phyloP scores from a whole-genome alignment of 2,888 invertebrate species.

The Lasius platythorax region DNA sequence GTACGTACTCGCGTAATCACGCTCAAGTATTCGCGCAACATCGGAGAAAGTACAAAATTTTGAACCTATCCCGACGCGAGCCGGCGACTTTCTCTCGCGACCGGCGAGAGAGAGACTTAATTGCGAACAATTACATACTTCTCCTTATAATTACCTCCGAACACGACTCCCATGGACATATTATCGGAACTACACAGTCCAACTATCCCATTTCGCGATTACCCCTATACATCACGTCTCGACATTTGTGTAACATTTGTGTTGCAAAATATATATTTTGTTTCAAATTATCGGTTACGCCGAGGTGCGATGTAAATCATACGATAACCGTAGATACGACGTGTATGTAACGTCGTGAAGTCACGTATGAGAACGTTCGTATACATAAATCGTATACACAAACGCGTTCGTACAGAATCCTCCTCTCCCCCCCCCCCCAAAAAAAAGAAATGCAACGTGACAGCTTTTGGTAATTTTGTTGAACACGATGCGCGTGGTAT shows the following conservation, averaged over 20 bases:
- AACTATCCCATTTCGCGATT: neutral
- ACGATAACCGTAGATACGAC: neutral
- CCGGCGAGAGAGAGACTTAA: conserved; percentile 23
- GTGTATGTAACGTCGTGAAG: neutral
- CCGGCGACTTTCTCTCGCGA: conserved; percentile 53
- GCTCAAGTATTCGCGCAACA: conserved; percentile 11
- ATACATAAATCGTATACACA: neutral
- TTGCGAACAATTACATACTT: conserved; percentile 56
- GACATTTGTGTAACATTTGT: neutral
- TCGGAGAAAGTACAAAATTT: conserved; percentile 68
- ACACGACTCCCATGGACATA: conserved; percentile 6
- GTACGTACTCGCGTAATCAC: neutral
- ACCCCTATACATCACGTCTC: neutral
- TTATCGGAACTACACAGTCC: neutral
- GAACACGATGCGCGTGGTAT: conserved; percentile 26
- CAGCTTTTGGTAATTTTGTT: conserved; percentile 34
- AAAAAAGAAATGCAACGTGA: neutral
- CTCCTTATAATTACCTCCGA: conserved; percentile 39
- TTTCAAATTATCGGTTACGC: neutral
- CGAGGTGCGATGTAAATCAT: neutral
- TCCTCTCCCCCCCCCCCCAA: too few species aligned
- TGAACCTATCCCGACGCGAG: conserved; percentile 20
- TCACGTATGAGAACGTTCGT: conserved; percentile 13
- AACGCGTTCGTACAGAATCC: neutral
- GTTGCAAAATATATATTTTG: neutral